phyloP scores from a whole-genome alignment of 2,113 vertebrate genomes.

The Takifugu flavidus region DNA sequence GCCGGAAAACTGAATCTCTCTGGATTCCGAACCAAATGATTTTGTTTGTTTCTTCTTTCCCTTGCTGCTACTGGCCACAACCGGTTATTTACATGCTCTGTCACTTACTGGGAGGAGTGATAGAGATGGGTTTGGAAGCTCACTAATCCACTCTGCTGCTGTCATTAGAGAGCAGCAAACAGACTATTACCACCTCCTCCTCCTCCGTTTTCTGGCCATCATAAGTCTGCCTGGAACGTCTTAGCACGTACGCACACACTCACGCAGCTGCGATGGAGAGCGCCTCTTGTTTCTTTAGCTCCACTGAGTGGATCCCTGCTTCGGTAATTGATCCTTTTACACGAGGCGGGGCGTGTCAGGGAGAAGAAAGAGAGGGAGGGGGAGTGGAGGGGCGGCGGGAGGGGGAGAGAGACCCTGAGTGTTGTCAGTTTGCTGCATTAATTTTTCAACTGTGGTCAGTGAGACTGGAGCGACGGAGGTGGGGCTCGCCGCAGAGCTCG shows the following conservation, averaged over 20 bases:
- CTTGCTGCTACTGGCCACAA: slow-evolving; percentile 49
- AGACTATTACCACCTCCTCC: slow-evolving; percentile 69
- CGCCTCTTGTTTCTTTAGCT: slow-evolving; percentile 64
- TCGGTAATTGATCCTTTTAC: slow-evolving; percentile 77
- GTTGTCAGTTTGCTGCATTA: slow-evolving; percentile 75
- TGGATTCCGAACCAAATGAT: neutral
- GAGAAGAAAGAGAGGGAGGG: slow-evolving; percentile 31
- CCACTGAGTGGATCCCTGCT: slow-evolving; percentile 68
- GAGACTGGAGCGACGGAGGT: slow-evolving; percentile 54
- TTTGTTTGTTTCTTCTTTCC: slow-evolving; percentile 12
- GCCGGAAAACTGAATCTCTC: slow-evolving; percentile 46
- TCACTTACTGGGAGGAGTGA: slow-evolving; percentile 63
- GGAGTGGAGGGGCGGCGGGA: neutral
- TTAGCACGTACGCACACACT: slow-evolving; percentile 25
- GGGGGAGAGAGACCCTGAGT: slow-evolving; percentile 64
- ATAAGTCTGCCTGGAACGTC: slow-evolving; percentile 44
- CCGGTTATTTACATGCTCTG: slow-evolving; percentile 68
- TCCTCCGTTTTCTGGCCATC: slow-evolving; percentile 61
- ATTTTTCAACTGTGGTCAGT: slow-evolving; percentile 71
- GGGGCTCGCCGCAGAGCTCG: slow-evolving; percentile 61
- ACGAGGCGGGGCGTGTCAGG: slow-evolving; percentile 42
- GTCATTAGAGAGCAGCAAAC: slow-evolving; percentile 73
- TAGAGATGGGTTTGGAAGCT: slow-evolving; percentile 67
- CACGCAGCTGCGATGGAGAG: slow-evolving; percentile 51
- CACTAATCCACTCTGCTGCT: slow-evolving; percentile 70